Percentiles rank a stretch among this genome's conserved stretches.
These are phyloP conservation scores for Acanthurus lineatus DNA, from an alignment of 2,797 vertebrate species.

Conservation along the genomic window DNA sequence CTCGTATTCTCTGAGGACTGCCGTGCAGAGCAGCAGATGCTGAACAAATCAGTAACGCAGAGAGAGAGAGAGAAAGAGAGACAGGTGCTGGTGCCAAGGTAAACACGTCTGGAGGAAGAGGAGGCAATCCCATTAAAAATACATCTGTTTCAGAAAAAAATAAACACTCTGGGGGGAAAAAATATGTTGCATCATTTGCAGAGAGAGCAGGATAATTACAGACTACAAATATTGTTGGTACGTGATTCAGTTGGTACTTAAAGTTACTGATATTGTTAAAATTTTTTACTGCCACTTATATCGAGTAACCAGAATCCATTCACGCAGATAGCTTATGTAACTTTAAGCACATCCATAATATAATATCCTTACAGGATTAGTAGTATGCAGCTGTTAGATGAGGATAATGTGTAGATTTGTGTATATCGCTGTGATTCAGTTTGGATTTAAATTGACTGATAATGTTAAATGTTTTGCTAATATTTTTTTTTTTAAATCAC, in stretches of 20 bases:
- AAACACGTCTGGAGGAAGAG: slow-evolving; percentile 44
- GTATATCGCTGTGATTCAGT: too few relatives aligned
- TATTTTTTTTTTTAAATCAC: too few relatives aligned
- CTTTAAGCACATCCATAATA: too few relatives aligned
- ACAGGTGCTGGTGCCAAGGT: slow-evolving; percentile 52
- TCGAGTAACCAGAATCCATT: too few relatives aligned
- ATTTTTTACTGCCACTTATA: too few relatives aligned
- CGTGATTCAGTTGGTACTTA: background rate
- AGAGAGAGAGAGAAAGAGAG: background rate
- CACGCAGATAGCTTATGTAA: too few relatives aligned
- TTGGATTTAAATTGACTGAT: too few relatives aligned
- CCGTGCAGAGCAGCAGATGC: slow-evolving; percentile 34
- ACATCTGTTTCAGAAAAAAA: slow-evolving; percentile 33
- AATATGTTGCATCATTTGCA: background rate
- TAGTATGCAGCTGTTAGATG: too few relatives aligned
- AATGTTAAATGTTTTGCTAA: too few relatives aligned
- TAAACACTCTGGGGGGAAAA: too few relatives aligned
- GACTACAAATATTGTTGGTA: background rate
- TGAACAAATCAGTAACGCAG: slow-evolving; percentile 20
- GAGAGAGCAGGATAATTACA: background rate
- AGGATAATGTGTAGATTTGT: too few relatives aligned
- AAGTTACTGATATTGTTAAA: background rate
- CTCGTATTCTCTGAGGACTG: slow-evolving; percentile 18
- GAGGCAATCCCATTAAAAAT: slow-evolving; percentile 40
- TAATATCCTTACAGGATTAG: too few relatives aligned